Evolutionary conservation across 2,797 vertebrate genomes (phyloP), one percentile per base, ranked within the genome.

Genomic region (Botia kubotai): DNA sequence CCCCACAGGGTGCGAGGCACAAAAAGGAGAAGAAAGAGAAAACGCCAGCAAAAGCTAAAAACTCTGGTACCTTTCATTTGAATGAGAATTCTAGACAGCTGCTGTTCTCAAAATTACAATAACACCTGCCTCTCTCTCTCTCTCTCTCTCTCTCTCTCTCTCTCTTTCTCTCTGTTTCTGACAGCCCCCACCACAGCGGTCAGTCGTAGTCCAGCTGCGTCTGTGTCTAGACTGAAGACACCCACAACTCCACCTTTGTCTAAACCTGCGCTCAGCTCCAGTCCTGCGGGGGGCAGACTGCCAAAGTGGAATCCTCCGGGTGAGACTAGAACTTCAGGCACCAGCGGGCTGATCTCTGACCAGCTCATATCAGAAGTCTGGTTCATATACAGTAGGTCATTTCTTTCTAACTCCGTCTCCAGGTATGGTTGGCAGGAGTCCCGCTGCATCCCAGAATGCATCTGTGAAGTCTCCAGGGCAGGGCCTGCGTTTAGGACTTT

Each of bases 231-330:
- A 63, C 60, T 82, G 73, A 86, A 50, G 69, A 57, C 82, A 1
- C 74, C 88, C 26, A 70, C 57, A 43, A 74, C 90, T 78, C 88
- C 88, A 23, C 86, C 90, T 13, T 3, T 86, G 36, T 84, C 86
- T 0, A 96, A 87, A 70, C 87, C 92, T 72, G 77, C 89, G 2
- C 75, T 84, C 53, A 75, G 87, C 16, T 50, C 82, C 14, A 95
- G 94, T 83, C 93, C 95, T 83, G 86, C 87, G 72, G 92, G 90
- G 60, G 93, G 84, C 88, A 94, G 69, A 86, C 86, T 90, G 21
- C 93, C 95, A 2, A 96, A 94, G 82, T 98, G 97, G 97, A 95
- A 88, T 85, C 97, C 97, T 6, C 97, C 97, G 95, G 97, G 97
- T 98, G 82, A 85, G 73, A 39, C n/a, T 69, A 5, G 12, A n/a